These are phyloP conservation scores for Pogonocherus hispidulus DNA, from an alignment of 2,888 invertebrate species.

Conservation along the genomic window DNA sequence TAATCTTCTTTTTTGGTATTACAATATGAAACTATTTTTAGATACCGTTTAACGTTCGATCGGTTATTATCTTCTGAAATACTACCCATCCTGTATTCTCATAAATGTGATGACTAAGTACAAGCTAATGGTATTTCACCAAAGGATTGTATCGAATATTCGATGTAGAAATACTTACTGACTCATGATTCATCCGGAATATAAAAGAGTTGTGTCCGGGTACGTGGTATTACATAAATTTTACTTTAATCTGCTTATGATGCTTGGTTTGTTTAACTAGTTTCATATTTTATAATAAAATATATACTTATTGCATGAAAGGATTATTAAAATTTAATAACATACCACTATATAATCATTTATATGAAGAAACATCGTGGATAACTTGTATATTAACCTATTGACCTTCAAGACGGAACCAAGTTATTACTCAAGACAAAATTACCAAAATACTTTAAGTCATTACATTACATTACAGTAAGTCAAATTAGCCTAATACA, in stretches of 20 bases:
- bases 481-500: too few species aligned
- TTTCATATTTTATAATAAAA: too few species aligned
- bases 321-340: too few species aligned
- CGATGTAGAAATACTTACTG: not conserved
- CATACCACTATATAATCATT: too few species aligned
- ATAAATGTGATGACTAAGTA: not conserved
- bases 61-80: not conserved
- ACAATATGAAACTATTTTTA: not conserved
- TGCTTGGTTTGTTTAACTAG: too few species aligned
- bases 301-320: too few species aligned
- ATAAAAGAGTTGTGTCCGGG: not conserved
- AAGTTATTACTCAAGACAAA: too few species aligned
- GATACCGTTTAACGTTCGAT: conserved; percentile 2
- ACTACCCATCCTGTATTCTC: not conserved
- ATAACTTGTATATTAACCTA: too few species aligned
- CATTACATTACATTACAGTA: too few species aligned
- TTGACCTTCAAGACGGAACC: too few species aligned
- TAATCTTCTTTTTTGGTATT: not conserved
- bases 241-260: not conserved
- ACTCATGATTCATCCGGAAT: not conserved
- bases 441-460: too few species aligned
- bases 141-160: not conserved
- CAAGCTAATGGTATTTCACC: not conserved
- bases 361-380: too few species aligned
- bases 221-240: not conserved